Conservation (phyloP, 2,888 invertebrate species). For the Chironomus riparius region DNA sequence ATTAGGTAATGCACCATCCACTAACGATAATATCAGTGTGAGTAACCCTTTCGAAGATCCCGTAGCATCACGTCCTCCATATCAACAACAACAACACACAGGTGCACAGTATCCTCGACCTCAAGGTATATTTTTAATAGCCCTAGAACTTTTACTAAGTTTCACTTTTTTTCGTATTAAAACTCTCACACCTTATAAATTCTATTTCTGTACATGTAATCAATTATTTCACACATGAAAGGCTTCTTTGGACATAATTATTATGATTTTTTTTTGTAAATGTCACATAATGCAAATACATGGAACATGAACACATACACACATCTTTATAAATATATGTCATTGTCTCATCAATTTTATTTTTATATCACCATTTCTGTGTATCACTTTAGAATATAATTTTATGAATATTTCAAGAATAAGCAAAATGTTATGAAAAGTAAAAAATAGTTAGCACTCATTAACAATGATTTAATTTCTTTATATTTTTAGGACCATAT, state of each 20-base stretch:
- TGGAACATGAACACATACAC: too few relatives aligned
- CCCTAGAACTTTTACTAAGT: slow-evolving; percentile 25
- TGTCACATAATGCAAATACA: too few relatives aligned
- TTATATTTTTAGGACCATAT: slow-evolving; percentile 42
- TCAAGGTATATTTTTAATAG: slow-evolving; percentile 37
- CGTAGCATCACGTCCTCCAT: slow-evolving; percentile 36
- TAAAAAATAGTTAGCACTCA: background rate
- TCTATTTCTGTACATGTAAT: slow-evolving; percentile 27
- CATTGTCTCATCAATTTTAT: too few relatives aligned
- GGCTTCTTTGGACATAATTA: background rate
- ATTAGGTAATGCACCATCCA: slow-evolving; percentile 38
- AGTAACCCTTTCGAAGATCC: slow-evolving; percentile 80
- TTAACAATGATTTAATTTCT: background rate
- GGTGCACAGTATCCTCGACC: slow-evolving; percentile 42
- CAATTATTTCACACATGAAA: slow-evolving; percentile 20
- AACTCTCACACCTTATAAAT: slow-evolving; percentile 22
- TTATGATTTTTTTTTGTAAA: background rate
- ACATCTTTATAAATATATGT: too few relatives aligned
- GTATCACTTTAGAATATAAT: too few relatives aligned
- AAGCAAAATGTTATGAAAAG: too few relatives aligned
- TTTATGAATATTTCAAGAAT: too few relatives aligned
- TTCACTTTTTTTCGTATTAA: slow-evolving; percentile 25
- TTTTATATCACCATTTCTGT: too few relatives aligned
- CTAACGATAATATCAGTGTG: slow-evolving; percentile 70
- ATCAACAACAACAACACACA: slow-evolving; percentile 33